These are phyloP conservation scores for Sabatieria punctata DNA, from an alignment of 2,888 invertebrate species.

Conservation along the genomic window DNA sequence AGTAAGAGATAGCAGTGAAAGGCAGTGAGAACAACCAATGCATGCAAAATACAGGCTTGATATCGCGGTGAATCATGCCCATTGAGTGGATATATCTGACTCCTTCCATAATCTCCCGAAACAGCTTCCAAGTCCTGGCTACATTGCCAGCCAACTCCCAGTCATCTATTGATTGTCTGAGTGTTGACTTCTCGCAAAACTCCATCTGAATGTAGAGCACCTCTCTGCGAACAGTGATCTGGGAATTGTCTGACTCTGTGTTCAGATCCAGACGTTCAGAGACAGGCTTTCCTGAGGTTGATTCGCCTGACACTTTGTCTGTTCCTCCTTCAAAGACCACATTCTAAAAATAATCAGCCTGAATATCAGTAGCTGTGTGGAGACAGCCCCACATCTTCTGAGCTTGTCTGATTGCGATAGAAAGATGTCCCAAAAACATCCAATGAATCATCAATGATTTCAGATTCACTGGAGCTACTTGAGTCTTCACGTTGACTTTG, in stretches of 20 bases:
- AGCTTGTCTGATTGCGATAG: too few relatives aligned
- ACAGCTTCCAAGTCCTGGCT: constrained; percentile 88
- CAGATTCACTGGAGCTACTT: too few relatives aligned
- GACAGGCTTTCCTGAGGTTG: neutral
- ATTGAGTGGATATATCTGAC: constrained; percentile 22
- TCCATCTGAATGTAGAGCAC: constrained; percentile 60
- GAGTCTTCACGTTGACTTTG: too few relatives aligned
- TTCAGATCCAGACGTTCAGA: constrained; percentile 3
- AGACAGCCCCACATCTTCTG: neutral
- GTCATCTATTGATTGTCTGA: constrained; percentile 63
- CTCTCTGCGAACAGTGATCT: too few relatives aligned
- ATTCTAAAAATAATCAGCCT: constrained; percentile 14
- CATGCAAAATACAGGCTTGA: constrained; percentile 18
- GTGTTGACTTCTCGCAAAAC: constrained; percentile 87
- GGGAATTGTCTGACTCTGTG: too few relatives aligned
- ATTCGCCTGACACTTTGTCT: constrained; percentile 3
- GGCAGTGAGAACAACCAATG: neutral
- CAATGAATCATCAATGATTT: too few relatives aligned
- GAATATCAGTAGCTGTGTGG: neutral
- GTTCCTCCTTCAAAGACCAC: constrained; percentile 11
- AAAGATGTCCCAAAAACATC: too few relatives aligned
- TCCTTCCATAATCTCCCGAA: constrained; percentile 74
- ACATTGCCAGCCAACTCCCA: constrained; percentile 52
- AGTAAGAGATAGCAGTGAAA: neutral
- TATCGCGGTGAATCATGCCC: constrained; percentile 23